Evolutionary conservation across 2,113 vertebrate genomes (phyloP).

Genomic region (Silurus meridionalis): DNA sequence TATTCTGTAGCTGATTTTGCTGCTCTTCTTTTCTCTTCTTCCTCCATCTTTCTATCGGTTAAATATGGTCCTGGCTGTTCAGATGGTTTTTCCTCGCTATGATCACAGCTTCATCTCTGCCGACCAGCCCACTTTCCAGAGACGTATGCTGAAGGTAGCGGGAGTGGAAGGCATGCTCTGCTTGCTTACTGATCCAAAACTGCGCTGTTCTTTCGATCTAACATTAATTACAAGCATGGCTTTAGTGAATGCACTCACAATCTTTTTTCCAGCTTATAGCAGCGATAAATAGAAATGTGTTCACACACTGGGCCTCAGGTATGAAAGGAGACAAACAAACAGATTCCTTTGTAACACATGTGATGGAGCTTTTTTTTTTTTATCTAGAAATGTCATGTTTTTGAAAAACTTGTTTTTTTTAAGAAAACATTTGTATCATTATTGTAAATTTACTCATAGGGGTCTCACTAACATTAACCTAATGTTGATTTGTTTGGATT

Average conservation of each 20-base stretch:
- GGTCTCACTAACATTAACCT: background rate
- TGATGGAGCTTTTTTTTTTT: background rate
- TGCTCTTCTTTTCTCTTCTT: conserved; percentile 30
- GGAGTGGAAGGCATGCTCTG: conserved; percentile 50
- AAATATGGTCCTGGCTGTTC: conserved; percentile 19
- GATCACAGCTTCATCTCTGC: conserved; percentile 83
- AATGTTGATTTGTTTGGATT: background rate
- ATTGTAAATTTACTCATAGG: background rate
- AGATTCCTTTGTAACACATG: background rate
- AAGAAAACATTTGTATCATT: background rate
- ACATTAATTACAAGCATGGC: background rate
- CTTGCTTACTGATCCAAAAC: conserved; percentile 3
- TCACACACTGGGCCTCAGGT: conserved; percentile 4
- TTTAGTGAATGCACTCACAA: background rate
- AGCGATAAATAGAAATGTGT: background rate
- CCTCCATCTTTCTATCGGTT: conserved; percentile 15
- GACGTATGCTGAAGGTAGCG: conserved; percentile 89
- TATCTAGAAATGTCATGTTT: background rate
- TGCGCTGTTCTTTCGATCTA: background rate
- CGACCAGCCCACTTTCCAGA: conserved; percentile 81
- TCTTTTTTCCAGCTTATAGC: background rate
- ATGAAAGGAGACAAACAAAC: background rate
- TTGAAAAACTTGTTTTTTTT: background rate
- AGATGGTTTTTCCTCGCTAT: conserved; percentile 91
- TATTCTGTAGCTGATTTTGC: conserved; percentile 6